Conservation (phyloP, 2,888 invertebrate species). For the Dilophus febrilis region DNA sequence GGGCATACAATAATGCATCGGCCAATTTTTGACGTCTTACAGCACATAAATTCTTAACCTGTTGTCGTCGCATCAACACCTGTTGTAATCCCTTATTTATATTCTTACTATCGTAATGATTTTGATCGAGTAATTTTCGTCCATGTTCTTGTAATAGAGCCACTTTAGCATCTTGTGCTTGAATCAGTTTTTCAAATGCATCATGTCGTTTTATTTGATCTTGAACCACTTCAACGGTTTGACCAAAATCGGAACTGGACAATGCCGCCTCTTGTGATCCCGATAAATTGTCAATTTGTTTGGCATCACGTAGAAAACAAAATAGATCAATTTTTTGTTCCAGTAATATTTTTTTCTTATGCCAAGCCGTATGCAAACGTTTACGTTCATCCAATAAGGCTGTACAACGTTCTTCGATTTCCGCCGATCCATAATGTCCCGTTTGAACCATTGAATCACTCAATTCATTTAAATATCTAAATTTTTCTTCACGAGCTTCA, state of each 20-base stretch:
- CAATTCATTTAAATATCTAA: constrained; percentile 52
- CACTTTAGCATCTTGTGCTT: constrained; percentile 73
- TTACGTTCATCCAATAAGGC: constrained; percentile 63
- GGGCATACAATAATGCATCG: constrained; percentile 66
- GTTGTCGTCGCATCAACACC: constrained; percentile 52
- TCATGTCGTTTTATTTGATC: constrained; percentile 84
- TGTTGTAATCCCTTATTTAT: constrained; percentile 60
- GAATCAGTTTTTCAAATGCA: constrained; percentile 80
- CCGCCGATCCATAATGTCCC: constrained; percentile 63
- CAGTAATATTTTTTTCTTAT: constrained; percentile 68
- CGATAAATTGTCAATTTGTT: constrained; percentile 76
- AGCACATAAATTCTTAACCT: constrained; percentile 44
- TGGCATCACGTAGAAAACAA: constrained; percentile 86
- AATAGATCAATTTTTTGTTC: constrained; percentile 87
- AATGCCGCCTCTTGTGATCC: constrained; percentile 72
- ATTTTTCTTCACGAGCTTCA: constrained; percentile 72
- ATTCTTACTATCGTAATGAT: constrained; percentile 75
- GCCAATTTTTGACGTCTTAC: constrained; percentile 50
- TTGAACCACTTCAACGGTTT: constrained; percentile 77
- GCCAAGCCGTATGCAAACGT: constrained; percentile 70
- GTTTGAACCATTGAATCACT: constrained; percentile 72
- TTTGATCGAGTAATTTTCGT: constrained; percentile 68
- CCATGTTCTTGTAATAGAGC: constrained; percentile 67
- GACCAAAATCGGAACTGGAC: constrained; percentile 50
- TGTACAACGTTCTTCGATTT: constrained; percentile 63